Conservation (phyloP, 2,113 vertebrate species). For the Piaya cayana region DNA sequence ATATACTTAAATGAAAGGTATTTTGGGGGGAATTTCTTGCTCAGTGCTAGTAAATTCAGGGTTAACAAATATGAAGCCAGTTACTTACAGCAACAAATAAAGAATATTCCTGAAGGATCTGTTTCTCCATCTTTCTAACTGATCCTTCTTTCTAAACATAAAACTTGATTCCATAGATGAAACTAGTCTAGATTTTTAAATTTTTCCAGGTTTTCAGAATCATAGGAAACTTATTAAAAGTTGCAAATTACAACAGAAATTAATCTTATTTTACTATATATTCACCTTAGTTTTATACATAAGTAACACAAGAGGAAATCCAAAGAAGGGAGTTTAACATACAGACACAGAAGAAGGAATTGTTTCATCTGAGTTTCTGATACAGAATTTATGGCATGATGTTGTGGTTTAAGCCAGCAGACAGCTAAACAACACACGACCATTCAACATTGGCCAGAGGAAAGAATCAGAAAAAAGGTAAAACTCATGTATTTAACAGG, state of each 20-base stretch:
- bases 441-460: no score
- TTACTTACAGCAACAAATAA: neutral
- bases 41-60: neutral
- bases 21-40: neutral
- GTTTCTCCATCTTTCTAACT: neutral
- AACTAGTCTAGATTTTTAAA: neutral
- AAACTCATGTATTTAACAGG: no score
- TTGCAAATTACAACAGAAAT: neutral
- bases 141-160: neutral
- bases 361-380: neutral
- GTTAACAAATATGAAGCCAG: neutral
- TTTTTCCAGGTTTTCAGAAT: neutral
- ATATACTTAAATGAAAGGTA: neutral
- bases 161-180: neutral
- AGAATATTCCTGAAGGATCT: neutral
- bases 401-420: no score
- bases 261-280: neutral
- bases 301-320: neutral
- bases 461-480: no score
- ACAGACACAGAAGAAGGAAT: neutral
- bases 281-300: neutral
- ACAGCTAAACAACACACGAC: no score
- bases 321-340: neutral
- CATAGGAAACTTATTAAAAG: neutral
- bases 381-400: neutral